Evolutionary conservation across 2,888 invertebrate genomes (phyloP).

Genomic region (Lysandra coridon): DNA sequence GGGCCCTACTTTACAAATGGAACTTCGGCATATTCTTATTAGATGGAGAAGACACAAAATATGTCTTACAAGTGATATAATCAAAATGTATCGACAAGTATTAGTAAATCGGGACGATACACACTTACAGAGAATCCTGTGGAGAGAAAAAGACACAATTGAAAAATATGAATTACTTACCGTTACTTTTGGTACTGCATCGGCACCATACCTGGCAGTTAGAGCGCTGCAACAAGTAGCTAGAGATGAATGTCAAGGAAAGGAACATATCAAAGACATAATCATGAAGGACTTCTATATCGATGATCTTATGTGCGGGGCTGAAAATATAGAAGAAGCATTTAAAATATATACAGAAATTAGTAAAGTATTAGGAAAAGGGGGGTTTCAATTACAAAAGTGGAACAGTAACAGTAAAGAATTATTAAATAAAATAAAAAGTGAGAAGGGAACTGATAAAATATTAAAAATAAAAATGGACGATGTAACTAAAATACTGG

Average conservation of each 20-base stretch:
- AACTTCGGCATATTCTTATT: conserved; percentile 32
- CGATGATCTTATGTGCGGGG: conserved; percentile 33
- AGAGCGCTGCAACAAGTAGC: conserved; percentile 22
- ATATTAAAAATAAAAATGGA: conserved; percentile 9
- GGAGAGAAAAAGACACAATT: too few species aligned
- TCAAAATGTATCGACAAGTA: neutral
- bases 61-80: conserved; percentile 36
- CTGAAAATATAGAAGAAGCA: conserved; percentile 18
- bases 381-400: conserved; percentile 35
- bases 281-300: conserved; percentile 30
- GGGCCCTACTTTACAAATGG: conserved; percentile 38
- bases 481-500: conserved; percentile 41
- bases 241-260: neutral
- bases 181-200: neutral
- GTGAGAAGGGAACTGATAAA: neutral
- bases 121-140: too few species aligned
- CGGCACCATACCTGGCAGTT: conserved; percentile 12
- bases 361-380: conserved; percentile 15
- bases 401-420: conserved; percentile 32
- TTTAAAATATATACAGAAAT: conserved; percentile 21
- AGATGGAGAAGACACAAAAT: neutral
- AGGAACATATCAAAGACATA: neutral
- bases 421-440: conserved; percentile 2
- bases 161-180: too few species aligned
- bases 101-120: too few species aligned